These are phyloP conservation scores for Dreissena rostriformis DNA, from an alignment of 1,140 invertebrate species.

Conservation along the genomic window DNA sequence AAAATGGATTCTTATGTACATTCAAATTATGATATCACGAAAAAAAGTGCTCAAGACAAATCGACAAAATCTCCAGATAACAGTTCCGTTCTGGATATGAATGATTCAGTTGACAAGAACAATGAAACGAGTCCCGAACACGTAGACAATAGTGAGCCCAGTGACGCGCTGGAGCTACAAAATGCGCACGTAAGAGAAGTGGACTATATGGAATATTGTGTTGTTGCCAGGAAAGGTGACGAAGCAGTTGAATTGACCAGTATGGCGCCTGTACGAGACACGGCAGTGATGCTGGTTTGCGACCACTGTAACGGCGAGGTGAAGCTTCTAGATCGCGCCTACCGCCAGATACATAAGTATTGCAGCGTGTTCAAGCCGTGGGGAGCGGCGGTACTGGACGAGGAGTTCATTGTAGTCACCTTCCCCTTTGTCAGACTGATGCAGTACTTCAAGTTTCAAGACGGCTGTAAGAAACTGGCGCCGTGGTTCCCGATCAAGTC, in stretches of 20 bases:
- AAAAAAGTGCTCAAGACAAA: too few relatives aligned
- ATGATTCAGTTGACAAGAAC: too few relatives aligned
- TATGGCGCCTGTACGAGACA: neutral
- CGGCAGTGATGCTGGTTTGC: conserved; percentile 4
- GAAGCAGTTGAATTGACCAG: conserved; percentile 9
- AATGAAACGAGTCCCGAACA: too few relatives aligned
- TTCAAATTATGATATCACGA: too few relatives aligned
- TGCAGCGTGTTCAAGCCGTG: conserved; percentile 12
- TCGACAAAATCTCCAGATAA: too few relatives aligned
- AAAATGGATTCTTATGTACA: too few relatives aligned
- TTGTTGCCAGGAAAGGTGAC: conserved; percentile 5
- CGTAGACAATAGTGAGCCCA: too few relatives aligned
- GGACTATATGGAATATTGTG: conserved; percentile 10
- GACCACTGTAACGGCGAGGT: conserved; percentile 24
- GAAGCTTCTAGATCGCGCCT: conserved; percentile 3
- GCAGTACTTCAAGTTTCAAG: conserved; percentile 38
- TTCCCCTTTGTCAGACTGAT: conserved; percentile 35
- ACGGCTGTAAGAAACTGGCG: neutral
- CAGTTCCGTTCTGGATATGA: too few relatives aligned
- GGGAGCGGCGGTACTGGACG: conserved; percentile 13
- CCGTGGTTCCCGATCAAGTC: conserved; percentile 40
- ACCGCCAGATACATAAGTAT: neutral
- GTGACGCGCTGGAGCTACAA: too few relatives aligned
- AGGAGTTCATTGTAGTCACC: conserved; percentile 13
- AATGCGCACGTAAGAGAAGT: neutral